phyloP scores from a whole-genome alignment of 2,888 invertebrate genomes.

The Parelbella ahira region DNA sequence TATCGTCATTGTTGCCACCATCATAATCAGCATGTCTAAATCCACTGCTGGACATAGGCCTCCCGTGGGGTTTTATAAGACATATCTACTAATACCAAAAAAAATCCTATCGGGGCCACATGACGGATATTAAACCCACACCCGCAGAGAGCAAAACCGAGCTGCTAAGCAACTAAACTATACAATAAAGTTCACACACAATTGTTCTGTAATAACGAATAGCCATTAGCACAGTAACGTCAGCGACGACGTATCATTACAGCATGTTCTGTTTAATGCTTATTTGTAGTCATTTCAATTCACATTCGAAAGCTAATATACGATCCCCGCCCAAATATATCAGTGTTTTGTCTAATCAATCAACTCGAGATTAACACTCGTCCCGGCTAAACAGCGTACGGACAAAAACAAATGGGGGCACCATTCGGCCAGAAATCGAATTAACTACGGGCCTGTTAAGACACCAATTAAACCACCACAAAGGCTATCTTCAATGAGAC shows the following conservation, averaged over 20 bases:
- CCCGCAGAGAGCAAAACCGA: too few relatives aligned
- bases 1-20: too few relatives aligned
- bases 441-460: conserved; percentile 73
- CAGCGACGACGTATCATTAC: conserved; percentile 7
- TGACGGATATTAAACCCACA: too few relatives aligned
- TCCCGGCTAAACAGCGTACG: conserved; percentile 48
- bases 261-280: conserved; percentile 40
- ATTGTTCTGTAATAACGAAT: too few relatives aligned
- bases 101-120: too few relatives aligned
- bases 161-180: too few relatives aligned
- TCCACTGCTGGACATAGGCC: too few relatives aligned
- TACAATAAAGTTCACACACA: too few relatives aligned
- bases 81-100: too few relatives aligned
- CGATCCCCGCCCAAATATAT: conserved; percentile 51
- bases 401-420: conserved; percentile 72
- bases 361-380: conserved; percentile 73
- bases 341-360: conserved; percentile 68
- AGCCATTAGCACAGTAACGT: conserved; percentile 6
- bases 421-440: conserved; percentile 67
- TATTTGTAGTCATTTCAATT: conserved; percentile 27
- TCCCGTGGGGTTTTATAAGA: too few relatives aligned
- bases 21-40: too few relatives aligned
- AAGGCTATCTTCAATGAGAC: conserved; percentile 77
- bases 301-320: conserved; percentile 25
- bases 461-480: conserved; percentile 78